Evolutionary conservation across 1,140 invertebrate species (phyloP), one percentile per base, ranked within the genome.

Genomic region (Drosophila oshimai): DNA sequence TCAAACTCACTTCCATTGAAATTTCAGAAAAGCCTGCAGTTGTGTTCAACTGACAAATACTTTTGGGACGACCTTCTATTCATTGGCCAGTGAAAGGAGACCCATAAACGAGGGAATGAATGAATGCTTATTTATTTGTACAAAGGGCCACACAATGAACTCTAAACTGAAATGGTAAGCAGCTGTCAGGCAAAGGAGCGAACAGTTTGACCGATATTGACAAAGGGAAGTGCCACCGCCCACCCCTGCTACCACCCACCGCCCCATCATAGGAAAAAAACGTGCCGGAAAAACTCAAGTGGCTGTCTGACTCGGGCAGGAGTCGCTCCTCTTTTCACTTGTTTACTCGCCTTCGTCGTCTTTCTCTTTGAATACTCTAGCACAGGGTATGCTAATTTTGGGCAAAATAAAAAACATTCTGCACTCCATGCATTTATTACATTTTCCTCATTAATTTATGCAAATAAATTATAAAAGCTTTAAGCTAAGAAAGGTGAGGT

Each of bases 201-300:
- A 54, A 73, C 41, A 42, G 50, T 64, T 73, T 72, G 47, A 55
- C 47, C 73, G 47, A 44, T 73, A 73, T 73, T 73, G 70, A 73
- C 70, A 73, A 73, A 73, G 47, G 58, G 12, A 65, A 65, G 41
- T 65, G 67, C 37, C 67, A 45, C 39, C 39, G n/a, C 20, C 6
- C 57, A 53, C 12, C 10, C 22, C 13, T 9, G 5, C 31, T 15
- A 13, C 24, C 18, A 26, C 26, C 20, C 17, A 6, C 9, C 28
- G 17, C 24, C 26, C 36, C 12, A 31, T 18, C 33, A 67, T 26
- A 20, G 36, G 22, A 26, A 34, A 7, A 6, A 68, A 39, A 64
- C 60, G 54, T 61, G 54, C 41, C 18, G 39, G 24, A 67, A 57
- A 44, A 54, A 33, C 42, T 73, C 55, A 72, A 72, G 67, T 62